phyloP scores from a whole-genome alignment of 2,113 vertebrate genomes.

The Vulpes vulpes region DNA sequence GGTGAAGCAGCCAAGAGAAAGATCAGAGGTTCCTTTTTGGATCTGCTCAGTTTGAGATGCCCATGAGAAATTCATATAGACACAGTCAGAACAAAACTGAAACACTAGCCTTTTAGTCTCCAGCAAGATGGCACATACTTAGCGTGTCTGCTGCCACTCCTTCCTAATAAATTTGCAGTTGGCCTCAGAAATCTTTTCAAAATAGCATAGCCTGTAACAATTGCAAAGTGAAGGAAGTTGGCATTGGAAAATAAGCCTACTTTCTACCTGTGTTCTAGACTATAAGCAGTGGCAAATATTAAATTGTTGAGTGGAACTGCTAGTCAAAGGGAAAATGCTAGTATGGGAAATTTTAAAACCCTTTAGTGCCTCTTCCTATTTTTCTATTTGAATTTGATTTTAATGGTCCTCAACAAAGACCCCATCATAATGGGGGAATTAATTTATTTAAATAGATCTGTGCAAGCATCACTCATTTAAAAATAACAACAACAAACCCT shows the following conservation, averaged over 20 bases:
- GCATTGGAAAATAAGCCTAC: background rate
- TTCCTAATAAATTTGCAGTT: constrained; percentile 11
- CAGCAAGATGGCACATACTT: background rate
- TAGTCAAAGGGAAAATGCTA: background rate
- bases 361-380: background rate
- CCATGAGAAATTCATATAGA: background rate
- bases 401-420: background rate
- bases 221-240: background rate
- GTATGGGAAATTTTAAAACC: background rate
- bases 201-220: constrained; percentile 11
- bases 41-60: background rate
- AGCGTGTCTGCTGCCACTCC: background rate
- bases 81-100: background rate
- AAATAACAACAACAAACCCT: background rate
- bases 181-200: constrained; percentile 33
- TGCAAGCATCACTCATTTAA: background rate
- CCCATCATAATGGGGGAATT: background rate
- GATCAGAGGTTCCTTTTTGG: background rate
- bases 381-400: constrained; percentile 26
- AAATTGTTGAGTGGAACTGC: background rate
- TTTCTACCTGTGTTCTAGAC: background rate
- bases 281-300: background rate
- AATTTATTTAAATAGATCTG: background rate
- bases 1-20: background rate
- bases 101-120: background rate